Evolutionary conservation across 2,797 vertebrate genomes (phyloP).

Genomic region (Atherinosoma microstoma): DNA sequence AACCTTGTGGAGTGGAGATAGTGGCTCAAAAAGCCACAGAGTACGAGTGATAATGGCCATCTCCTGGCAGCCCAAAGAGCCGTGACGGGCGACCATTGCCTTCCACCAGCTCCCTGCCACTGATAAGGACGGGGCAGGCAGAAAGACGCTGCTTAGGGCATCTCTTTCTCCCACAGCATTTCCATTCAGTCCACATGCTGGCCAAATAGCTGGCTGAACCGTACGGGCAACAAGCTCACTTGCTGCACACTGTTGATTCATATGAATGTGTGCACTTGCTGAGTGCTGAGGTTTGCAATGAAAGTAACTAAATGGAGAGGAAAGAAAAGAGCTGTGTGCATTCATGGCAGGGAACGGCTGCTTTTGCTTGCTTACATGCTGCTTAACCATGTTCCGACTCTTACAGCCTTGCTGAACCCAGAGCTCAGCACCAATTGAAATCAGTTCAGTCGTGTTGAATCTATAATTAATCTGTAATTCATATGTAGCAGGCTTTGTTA

Average conservation of each 20-base stretch:
- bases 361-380: constrained; percentile 3
- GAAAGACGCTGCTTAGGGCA: constrained; percentile 34
- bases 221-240: constrained; percentile 17
- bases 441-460: constrained; percentile 51
- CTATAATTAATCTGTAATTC: constrained; percentile 55
- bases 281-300: constrained; percentile 30
- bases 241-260: constrained; percentile 22
- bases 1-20: constrained; percentile 72
- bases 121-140: constrained; percentile 64
- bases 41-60: constrained; percentile 73
- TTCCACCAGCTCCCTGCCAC: constrained; percentile 50
- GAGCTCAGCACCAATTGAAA: constrained; percentile 35
- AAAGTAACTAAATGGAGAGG: constrained; percentile 14
- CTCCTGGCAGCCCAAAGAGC: constrained; percentile 71
- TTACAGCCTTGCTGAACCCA: constrained; percentile 1
- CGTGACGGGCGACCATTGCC: constrained; percentile 66
- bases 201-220: constrained; percentile 50
- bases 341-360: not conserved
- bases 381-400: not conserved
- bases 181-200: constrained; percentile 27
- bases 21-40: constrained; percentile 63
- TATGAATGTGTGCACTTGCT: constrained; percentile 31
- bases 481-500: constrained; percentile 30
- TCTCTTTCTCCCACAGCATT: constrained; percentile 51
- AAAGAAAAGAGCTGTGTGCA: not conserved